These are phyloP conservation scores for Sebastes hubbsi DNA, from an alignment of 2,797 vertebrate genomes.

Conservation along the genomic window DNA sequence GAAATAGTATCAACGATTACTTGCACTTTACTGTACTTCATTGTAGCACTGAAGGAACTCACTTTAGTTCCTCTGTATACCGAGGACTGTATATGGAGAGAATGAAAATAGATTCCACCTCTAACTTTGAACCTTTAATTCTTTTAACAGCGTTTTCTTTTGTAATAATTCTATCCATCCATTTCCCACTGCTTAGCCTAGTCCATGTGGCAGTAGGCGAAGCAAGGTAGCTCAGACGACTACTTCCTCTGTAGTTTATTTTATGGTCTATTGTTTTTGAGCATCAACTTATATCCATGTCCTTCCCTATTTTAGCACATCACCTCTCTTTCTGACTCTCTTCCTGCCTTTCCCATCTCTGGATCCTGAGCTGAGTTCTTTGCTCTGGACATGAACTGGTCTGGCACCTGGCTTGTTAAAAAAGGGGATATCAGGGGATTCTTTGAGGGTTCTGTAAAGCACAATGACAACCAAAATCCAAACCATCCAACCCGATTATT, in stretches of 20 bases:
- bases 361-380: background rate
- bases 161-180: background rate
- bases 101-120: background rate
- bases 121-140: background rate
- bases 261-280: background rate
- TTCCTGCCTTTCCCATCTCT: background rate
- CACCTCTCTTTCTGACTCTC: background rate
- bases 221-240: too few relatives aligned
- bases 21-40: background rate
- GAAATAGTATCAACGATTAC: too few relatives aligned
- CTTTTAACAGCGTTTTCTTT: background rate
- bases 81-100: background rate
- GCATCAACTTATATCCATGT: too few relatives aligned
- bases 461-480: slow-evolving; percentile 16
- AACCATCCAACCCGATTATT: background rate
- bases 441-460: slow-evolving; percentile 1
- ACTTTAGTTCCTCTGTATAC: background rate
- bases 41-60: background rate
- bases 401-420: background rate
- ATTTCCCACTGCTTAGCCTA: background rate
- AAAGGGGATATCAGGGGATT: background rate
- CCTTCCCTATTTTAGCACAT: background rate
- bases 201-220: too few relatives aligned
- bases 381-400: background rate
- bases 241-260: background rate